Conservation (phyloP, 2,797 vertebrate species). For the Synanceia verrucosa region DNA sequence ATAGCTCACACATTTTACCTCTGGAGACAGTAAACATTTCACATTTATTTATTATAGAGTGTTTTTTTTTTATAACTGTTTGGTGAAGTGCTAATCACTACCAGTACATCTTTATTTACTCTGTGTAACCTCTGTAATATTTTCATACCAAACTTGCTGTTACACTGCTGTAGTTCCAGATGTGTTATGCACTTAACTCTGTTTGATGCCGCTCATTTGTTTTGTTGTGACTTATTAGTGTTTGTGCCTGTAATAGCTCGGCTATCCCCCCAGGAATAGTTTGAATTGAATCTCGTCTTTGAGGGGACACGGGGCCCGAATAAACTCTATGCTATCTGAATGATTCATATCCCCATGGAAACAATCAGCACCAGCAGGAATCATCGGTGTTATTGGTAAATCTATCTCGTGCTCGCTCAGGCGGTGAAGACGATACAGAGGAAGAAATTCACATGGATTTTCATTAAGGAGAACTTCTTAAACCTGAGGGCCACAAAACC, state of each 20-base stretch:
- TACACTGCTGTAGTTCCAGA: not conserved
- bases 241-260: slow-evolving; percentile 53
- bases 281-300: slow-evolving; percentile 47
- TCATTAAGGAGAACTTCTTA: slow-evolving; percentile 22
- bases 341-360: slow-evolving; percentile 61
- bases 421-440: slow-evolving; percentile 13
- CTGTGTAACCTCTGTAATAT: not conserved
- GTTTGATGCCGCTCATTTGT: slow-evolving; percentile 34
- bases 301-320: slow-evolving; percentile 17
- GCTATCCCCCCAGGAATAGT: slow-evolving; percentile 46
- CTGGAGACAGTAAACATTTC: not conserved
- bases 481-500: not conserved
- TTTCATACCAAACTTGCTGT: slow-evolving; percentile 1
- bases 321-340: slow-evolving; percentile 28
- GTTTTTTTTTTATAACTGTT: not conserved
- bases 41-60: not conserved
- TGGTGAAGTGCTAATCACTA: not conserved
- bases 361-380: slow-evolving; percentile 33
- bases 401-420: slow-evolving; percentile 40
- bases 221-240: slow-evolving; percentile 44
- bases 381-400: slow-evolving; percentile 42
- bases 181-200: not conserved
- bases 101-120: not conserved
- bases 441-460: slow-evolving; percentile 8
- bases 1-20: not conserved